Conservation (phyloP, 2,113 vertebrate genomes). For the Pseudois nayaur region DNA sequence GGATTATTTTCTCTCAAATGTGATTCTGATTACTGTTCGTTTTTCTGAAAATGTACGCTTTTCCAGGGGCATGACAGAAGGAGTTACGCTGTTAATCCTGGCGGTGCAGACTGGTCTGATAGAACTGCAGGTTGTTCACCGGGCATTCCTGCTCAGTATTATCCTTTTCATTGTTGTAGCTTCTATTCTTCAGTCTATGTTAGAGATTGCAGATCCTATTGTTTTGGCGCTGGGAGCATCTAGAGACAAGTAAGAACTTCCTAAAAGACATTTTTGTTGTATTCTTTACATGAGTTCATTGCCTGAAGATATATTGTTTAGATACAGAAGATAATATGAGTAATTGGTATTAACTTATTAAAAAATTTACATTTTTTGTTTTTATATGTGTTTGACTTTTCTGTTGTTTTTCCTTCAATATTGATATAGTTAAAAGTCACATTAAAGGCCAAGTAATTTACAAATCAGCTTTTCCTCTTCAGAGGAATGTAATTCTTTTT, state of each 20-base stretch:
- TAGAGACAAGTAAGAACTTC: constrained; percentile 91
- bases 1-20: constrained; percentile 13
- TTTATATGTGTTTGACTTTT: neutral
- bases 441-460: neutral
- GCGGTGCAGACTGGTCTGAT: constrained; percentile 98
- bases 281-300: neutral
- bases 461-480: neutral
- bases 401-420: neutral
- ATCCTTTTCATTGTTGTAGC: constrained; percentile 99
- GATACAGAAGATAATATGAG: neutral
- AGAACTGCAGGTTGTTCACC: constrained; percentile 96
- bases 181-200: constrained; percentile 98
- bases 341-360: neutral
- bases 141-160: constrained; percentile 98
- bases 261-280: constrained; percentile 37
- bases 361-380: neutral
- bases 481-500: neutral
- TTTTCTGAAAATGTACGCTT: constrained; percentile 19
- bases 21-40: neutral
- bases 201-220: constrained; percentile 99
- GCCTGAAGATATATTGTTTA: neutral
- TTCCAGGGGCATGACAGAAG: constrained; percentile 97
- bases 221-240: constrained; percentile 96
- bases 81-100: constrained; percentile 93
- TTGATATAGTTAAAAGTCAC: neutral